Base-by-base conservation (phyloP, 1,140 invertebrate species). In the Lamellibrachia luymesi region DNA sequence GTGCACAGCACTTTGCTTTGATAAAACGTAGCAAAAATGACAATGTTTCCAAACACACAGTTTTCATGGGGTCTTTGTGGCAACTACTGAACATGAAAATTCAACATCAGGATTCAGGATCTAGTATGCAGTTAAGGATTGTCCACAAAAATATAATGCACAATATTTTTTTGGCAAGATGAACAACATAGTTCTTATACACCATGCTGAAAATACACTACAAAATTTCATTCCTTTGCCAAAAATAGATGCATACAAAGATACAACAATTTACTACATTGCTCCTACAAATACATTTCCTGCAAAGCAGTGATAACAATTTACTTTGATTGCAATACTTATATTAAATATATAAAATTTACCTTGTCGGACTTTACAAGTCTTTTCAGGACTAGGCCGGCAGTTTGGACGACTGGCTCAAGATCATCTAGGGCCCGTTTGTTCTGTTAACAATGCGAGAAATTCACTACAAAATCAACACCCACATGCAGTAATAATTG, bases 41-140 rank as follows among this genome's bases (percentile, higher is more conserved):
- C 38, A 38, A 38, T 38, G 38, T 38, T 38, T 38, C 94, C 91
- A 17, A 92, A 93, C n/a, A 4, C 22, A 51, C 91, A 51, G 38
- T 38, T 38, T 38, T 38, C 38, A 38, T 38, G 38, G 38, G 38
- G 38, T 38, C 38, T 38, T 38, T 38, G 38, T 38, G 38, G 38
- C 38, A 38, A 38, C 38, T 38, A 38, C 38, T 38, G 38, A 56
- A 56, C 52, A 56, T 56, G 52, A 56, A 56, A 6, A 56, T 56
- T 56, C 52, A 56, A 56, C 52, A 56, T 56, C 52, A 56, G 52
- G 52, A 56, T 56, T 56, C 52, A 56, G 0, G 52, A 56, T 56
- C 0, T 56, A 56, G 6, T 13, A 7, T 56, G 52, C 13, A 56
- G 13, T 56, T 56, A 56, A 7, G 6, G 52, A 56, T 13, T 56